phyloP scores from a whole-genome alignment of 1,140 invertebrate species.

The Spodoptera litura region DNA sequence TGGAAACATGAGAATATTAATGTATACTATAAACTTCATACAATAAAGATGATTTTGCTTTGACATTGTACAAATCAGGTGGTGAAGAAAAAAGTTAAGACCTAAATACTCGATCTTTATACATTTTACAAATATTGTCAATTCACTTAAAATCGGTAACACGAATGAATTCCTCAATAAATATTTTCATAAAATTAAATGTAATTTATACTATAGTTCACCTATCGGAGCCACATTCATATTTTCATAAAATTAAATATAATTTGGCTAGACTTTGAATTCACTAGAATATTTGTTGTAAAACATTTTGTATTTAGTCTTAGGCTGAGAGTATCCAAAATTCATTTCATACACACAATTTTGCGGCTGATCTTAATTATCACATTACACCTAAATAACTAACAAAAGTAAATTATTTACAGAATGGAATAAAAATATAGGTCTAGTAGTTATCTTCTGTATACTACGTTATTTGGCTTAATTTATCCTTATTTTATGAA shows the following conservation, averaged over 20 bases:
- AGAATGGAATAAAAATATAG: constrained; percentile 37
- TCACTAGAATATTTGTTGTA: neutral
- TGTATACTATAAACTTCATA: neutral
- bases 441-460: neutral
- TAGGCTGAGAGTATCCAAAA: constrained; percentile 2
- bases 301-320: constrained; percentile 6
- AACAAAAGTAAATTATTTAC: constrained; percentile 21
- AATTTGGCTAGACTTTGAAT: constrained; percentile 7
- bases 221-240: too few relatives aligned
- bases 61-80: neutral
- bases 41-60: neutral
- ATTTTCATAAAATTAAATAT: neutral
- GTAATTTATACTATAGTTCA: too few relatives aligned
- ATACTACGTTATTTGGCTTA: constrained; percentile 30
- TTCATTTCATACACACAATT: constrained; percentile 28
- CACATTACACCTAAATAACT: constrained; percentile 63
- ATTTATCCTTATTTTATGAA: constrained; percentile 30
- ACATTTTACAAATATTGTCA: constrained; percentile 40
- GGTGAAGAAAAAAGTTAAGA: neutral
- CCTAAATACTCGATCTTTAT: constrained; percentile 4
- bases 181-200: neutral
- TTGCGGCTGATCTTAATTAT: constrained; percentile 52
- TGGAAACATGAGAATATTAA: too few relatives aligned
- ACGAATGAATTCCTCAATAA: neutral
- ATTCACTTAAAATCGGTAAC: constrained; percentile 32